Base-by-base conservation (phyloP, 1,140 invertebrate species). In the Brachionus rotundiformis region DNA sequence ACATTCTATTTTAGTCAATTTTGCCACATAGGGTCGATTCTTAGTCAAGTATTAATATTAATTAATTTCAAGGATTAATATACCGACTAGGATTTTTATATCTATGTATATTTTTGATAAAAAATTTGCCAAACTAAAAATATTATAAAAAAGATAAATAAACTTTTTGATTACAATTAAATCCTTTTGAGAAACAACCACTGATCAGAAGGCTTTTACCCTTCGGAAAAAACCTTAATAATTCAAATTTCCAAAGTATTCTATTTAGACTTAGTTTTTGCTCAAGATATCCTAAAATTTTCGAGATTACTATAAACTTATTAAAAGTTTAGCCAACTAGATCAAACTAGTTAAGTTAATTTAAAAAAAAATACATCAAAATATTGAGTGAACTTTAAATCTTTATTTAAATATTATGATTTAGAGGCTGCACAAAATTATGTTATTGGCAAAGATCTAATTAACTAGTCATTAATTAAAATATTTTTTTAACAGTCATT, bases 61-160 rank as follows among this genome's bases (percentile, higher is more conserved):
- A 54, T 54, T 54, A 54, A 54, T 54, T 54, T 54, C 47, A 54
- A 54, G 47, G 47, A 54, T 54, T 54, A 54, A 54, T 54, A 54
- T 54, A 54, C 47, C 47, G n/a, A 54, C 47, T 54, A 23, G 23
- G 47, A 54, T 16, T 16, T 54, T 54, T 54, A 54, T 54, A 54
- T 54, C 47, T 54, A 54, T 54, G 47, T 54, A 6, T 49, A 19
- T 8, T n/a, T 19, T 54, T 54, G 47, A 54, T 19, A 16, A 54
- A 54, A 54, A 23, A 13, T 13, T 41, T 54, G 23, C 23, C 47
- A 54, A 54, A 54, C 47, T 19, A 54, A 54, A 49, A 54, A 54
- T 16, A 54, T n/a, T 54, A 19, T 19, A 19, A 54, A 19, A 23
- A 19, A 54, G 8, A 23, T 54, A 54, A 54, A 54, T 54, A 54